phyloP scores from a whole-genome alignment of 2,888 invertebrate genomes.

The Cyclophora albipunctata region DNA sequence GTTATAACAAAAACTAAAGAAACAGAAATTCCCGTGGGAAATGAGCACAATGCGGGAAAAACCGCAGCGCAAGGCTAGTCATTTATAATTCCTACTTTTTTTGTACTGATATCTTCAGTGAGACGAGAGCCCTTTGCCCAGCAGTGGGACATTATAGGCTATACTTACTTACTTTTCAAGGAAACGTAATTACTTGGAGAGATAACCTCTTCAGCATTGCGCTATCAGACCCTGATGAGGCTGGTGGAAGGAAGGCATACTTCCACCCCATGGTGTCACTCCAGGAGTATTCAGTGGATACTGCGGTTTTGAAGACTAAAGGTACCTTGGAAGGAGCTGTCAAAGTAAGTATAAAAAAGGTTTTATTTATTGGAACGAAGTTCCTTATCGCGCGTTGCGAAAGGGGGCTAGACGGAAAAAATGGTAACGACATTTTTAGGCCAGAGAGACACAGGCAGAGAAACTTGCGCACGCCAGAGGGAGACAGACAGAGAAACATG shows the following conservation, averaged over 20 bases:
- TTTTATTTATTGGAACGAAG: too few species aligned
- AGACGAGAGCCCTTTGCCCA: too few species aligned
- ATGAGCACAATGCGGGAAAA: too few species aligned
- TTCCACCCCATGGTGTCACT: conserved; percentile 86
- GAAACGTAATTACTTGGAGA: conserved; percentile 76
- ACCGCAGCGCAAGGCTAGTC: not conserved
- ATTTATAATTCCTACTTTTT: not conserved
- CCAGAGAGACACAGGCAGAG: too few species aligned
- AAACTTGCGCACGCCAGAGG: too few species aligned
- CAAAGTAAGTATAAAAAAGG: too few species aligned
- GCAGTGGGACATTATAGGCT: too few species aligned
- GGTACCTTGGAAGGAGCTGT: conserved; percentile 23
- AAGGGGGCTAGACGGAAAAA: too few species aligned
- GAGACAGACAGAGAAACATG: too few species aligned
- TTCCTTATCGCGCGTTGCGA: too few species aligned
- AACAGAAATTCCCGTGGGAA: not conserved
- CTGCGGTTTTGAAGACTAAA: conserved; percentile 62
- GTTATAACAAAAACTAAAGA: not conserved
- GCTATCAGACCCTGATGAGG: conserved; percentile 65
- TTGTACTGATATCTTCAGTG: not conserved
- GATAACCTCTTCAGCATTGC: conserved; percentile 86
- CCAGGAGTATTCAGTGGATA: conserved; percentile 81
- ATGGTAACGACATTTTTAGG: too few species aligned
- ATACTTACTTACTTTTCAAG: conserved; percentile 31
- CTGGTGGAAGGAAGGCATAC: conserved; percentile 77